A percentile compares a stretch with the other conserved stretches of the same genome.
phyloP scores from a whole-genome alignment of 2,113 vertebrate genomes.

The Cheilinus undulatus region DNA sequence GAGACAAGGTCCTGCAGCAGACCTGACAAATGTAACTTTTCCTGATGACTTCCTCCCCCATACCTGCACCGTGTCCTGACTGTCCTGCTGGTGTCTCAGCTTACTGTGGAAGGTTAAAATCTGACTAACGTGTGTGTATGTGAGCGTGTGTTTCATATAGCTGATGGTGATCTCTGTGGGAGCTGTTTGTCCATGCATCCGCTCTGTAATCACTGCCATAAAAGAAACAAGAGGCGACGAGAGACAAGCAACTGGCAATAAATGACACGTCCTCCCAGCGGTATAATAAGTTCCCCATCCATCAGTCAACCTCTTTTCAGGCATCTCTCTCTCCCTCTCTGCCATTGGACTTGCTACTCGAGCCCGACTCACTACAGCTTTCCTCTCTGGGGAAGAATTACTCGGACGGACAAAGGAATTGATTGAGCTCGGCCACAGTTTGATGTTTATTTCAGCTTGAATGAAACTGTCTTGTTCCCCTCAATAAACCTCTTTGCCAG shows the following conservation, averaged over 20 bases:
- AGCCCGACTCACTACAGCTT: conserved; percentile 38
- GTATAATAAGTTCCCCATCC: conserved; percentile 72
- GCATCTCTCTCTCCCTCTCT: conserved; percentile 51
- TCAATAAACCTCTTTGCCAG: conserved; percentile 54
- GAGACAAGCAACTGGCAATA: conserved; percentile 73
- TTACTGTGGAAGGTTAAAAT: conserved; percentile 19
- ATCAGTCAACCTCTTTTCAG: conserved; percentile 71
- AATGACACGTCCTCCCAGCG: conserved; percentile 71
- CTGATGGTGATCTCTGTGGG: conserved; percentile 55
- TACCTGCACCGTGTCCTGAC: conserved; percentile 7
- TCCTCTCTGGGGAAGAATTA: conserved; percentile 71
- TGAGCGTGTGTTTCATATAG: conserved; percentile 44
- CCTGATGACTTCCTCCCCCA: conserved; percentile 17
- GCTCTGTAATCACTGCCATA: conserved; percentile 72
- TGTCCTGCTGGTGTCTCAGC: conserved; percentile 8
- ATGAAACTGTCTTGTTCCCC: conserved; percentile 55
- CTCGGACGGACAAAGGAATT: conserved; percentile 66
- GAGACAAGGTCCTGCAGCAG: conserved; percentile 30
- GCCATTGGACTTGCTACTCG: conserved; percentile 49
- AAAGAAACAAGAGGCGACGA: conserved; percentile 72
- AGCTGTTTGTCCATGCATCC: conserved; percentile 63
- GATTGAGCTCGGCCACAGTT: conserved; percentile 62
- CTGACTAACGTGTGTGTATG: conserved; percentile 31
- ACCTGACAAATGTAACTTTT: conserved; percentile 35
- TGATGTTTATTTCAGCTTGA: conserved; percentile 77